Evolutionary conservation across 2,797 vertebrate species (phyloP).

Genomic region (Leontopithecus rosalia): DNA sequence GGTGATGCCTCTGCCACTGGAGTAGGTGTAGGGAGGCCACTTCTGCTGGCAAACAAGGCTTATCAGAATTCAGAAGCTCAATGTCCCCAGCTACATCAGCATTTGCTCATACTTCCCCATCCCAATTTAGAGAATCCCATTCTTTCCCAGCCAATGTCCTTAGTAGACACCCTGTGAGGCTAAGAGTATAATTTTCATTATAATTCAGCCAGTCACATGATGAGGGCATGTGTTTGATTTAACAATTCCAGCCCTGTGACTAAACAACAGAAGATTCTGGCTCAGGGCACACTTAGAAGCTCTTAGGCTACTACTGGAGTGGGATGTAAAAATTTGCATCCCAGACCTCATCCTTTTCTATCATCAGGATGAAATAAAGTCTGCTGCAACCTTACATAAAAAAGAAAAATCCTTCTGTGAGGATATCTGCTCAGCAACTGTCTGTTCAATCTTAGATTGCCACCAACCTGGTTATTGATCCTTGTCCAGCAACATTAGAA

Average conservation of each 20-base stretch:
- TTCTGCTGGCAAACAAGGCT: not conserved
- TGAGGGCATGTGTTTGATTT: not conserved
- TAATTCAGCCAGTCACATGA: not conserved
- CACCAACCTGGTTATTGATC: not conserved
- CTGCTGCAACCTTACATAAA: not conserved
- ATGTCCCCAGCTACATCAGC: not conserved
- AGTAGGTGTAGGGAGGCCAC: not conserved
- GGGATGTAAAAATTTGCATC: not conserved
- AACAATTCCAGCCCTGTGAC: not conserved
- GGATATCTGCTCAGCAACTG: not conserved
- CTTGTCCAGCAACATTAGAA: not conserved
- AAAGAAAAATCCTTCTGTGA: not conserved
- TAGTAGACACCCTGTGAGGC: not conserved
- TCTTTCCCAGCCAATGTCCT: not conserved
- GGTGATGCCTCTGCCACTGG: not conserved
- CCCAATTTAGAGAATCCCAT: not conserved
- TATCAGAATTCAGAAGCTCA: not conserved
- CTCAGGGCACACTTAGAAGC: not conserved
- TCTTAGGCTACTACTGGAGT: not conserved
- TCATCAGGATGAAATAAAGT: not conserved
- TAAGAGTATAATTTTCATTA: not conserved
- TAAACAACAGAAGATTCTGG: not conserved
- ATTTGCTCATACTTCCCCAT: not conserved
- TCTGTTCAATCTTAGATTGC: not conserved
- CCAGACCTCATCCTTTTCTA: not conserved